Base-by-base conservation (phyloP, 35 echinoderm and acorn worm species). In the Acanthaster planci region DNA sequence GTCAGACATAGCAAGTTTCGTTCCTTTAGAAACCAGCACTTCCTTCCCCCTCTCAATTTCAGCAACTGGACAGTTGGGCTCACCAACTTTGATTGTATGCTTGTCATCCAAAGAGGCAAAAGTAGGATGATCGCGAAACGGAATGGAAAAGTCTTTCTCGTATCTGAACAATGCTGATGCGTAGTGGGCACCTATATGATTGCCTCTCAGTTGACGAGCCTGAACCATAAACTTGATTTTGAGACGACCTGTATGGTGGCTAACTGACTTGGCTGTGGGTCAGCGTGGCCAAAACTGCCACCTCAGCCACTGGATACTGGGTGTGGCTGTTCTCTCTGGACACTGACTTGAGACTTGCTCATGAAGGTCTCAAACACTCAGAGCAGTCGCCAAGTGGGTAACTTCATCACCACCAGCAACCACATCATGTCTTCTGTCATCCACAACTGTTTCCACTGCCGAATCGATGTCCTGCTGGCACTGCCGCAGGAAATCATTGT, bases 101-200 rank as follows among this genome's bases (percentile, higher is more conserved):
- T 93, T 93, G 39, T 93, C 86, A 60, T 93, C 91, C 76, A 84
- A 0, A 88, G 85, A 89, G 9, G 89, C 26, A 18, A 89, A 89
- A 5, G 68, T 84, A 3, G 80, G 59, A 19, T 32, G 1, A 1
- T 89, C 21, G 1, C 81, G 42, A 22, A 93, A 93, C 39, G 78
- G 78, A 9, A 93, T 39, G 51, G 67, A 53, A 60, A 88, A 88
- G 53, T 93, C 91, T 32, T 85, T 93, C 32, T 88, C 0, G 15
- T 93, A 89, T 0, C 76, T 29, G 51, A 89, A 93, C 7, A 88
- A 8, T n/a, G 90, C 77, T 12, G 78, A 92, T 0, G 90, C 90
- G 87, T 92, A 92, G 30, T 92, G 37, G 0, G 77, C 26, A 27
- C 87, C 84, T 0, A 36, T 16, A 38, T 92, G 90, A 31, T 72